Conservation (phyloP, 1,140 invertebrate species). For the Calycopis cecrops region DNA sequence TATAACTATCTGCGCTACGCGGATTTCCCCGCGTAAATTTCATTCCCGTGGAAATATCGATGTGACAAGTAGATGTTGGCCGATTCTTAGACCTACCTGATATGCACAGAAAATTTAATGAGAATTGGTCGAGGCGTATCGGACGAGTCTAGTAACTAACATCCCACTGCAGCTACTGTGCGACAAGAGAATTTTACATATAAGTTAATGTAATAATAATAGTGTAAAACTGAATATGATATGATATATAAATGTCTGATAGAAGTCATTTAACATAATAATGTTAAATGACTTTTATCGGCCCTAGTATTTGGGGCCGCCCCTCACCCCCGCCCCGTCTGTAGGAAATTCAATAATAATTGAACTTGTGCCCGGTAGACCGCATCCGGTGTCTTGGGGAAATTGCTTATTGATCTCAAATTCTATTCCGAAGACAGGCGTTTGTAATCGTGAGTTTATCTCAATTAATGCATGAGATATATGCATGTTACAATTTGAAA, state of each 20-base stretch:
- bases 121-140: no score
- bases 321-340: slow-evolving; percentile 29
- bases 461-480: slow-evolving; percentile 6
- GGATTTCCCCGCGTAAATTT: no score
- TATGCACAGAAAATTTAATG: no score
- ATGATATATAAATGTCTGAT: neutral
- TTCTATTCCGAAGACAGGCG: slow-evolving; percentile 27
- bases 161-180: no score
- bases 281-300: slow-evolving; percentile 30
- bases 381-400: slow-evolving; percentile 64
- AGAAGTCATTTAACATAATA: slow-evolving; percentile 7
- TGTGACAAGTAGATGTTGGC: no score
- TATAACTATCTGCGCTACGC: no score
- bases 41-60: no score
- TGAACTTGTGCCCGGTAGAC: slow-evolving; percentile 58
- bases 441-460: slow-evolving; percentile 22
- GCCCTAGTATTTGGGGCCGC: slow-evolving; percentile 34
- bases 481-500: neutral
- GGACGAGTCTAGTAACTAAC: no score
- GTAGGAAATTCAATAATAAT: slow-evolving; percentile 67
- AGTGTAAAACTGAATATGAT: no score
- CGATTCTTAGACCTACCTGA: no score
- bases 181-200: no score
- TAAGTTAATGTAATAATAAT: no score
- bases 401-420: slow-evolving; percentile 62